These are phyloP conservation scores for Phenganax marumi DNA, from an alignment of 92 coral and sea anemone species.

Conservation along the genomic window DNA sequence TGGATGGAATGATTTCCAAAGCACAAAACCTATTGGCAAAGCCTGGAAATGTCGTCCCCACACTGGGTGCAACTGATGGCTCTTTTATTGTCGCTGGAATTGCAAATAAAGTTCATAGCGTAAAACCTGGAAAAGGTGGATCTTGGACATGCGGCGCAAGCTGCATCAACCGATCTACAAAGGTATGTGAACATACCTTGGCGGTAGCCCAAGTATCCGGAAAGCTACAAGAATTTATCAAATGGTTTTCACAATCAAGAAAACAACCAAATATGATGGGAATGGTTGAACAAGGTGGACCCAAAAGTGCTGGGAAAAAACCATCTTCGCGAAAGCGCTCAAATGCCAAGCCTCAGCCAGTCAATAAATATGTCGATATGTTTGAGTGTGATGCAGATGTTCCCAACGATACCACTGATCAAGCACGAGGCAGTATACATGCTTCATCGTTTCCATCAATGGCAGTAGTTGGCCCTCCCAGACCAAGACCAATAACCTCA, in stretches of 20 bases:
- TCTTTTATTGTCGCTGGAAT: conserved; percentile 53
- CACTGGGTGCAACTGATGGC: conserved; percentile 54
- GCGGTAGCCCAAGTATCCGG: conserved; percentile 51
- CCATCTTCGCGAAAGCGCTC: conserved; percentile 35
- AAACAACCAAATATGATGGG: conserved; percentile 32
- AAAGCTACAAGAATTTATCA: conserved; percentile 27
- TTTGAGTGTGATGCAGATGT: background rate
- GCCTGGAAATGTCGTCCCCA: conserved; percentile 42
- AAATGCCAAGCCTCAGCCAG: conserved; percentile 26
- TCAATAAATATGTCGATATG: conserved; percentile 40
- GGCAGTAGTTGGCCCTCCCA: background rate
- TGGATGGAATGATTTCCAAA: conserved; percentile 44
- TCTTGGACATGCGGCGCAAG: conserved; percentile 42
- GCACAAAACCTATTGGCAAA: conserved; percentile 31
- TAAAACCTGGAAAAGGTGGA: conserved; percentile 56
- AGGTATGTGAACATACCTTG: conserved; percentile 50
- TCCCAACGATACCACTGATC: background rate
- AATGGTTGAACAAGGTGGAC: conserved; percentile 43
- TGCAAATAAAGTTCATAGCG: conserved; percentile 46
- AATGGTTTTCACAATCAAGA: conserved; percentile 38
- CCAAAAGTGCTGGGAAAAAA: conserved; percentile 48
- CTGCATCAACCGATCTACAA: conserved; percentile 43
- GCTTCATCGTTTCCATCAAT: background rate
- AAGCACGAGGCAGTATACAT: background rate
- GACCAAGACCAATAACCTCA: no score